Percentiles rank a stretch among this genome's conserved stretches.
Evolutionary conservation across 2,113 vertebrate genomes (phyloP).

Genomic region (Pyxicephalus adspersus): DNA sequence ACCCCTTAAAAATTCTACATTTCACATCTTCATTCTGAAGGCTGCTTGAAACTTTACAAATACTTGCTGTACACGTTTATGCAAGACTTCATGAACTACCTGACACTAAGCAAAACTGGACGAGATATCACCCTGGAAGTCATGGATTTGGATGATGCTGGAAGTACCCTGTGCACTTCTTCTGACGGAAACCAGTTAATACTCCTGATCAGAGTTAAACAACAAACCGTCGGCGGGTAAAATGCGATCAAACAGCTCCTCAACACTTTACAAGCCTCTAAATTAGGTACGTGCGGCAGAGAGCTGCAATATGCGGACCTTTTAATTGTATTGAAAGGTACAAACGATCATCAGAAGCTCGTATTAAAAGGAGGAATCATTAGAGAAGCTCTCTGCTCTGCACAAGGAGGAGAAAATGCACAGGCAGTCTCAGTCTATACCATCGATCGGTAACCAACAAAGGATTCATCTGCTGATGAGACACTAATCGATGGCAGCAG

Average conservation of each 20-base stretch:
- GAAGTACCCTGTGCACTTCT: neutral
- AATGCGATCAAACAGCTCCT: slow-evolving; percentile 38
- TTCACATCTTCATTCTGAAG: too few relatives aligned
- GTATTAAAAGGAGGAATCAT: slow-evolving; percentile 61
- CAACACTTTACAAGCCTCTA: slow-evolving; percentile 49
- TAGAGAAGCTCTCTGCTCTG: slow-evolving; percentile 60
- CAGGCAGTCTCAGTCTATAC: slow-evolving; percentile 70
- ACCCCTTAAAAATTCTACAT: too few relatives aligned
- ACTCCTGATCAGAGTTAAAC: slow-evolving; percentile 10
- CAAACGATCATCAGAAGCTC: slow-evolving; percentile 46
- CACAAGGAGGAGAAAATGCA: slow-evolving; percentile 57
- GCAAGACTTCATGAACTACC: too few relatives aligned
- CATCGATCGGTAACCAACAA: slow-evolving; percentile 80
- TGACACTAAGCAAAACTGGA: too few relatives aligned
- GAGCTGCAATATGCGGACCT: slow-evolving; percentile 35
- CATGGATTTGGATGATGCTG: neutral
- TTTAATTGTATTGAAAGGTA: slow-evolving; percentile 55
- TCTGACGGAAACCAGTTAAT: slow-evolving; percentile 23
- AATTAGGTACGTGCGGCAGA: slow-evolving; percentile 36
- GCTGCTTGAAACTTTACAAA: too few relatives aligned
- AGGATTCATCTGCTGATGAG: slow-evolving; percentile 76
- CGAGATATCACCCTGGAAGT: too few relatives aligned
- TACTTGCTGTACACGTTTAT: too few relatives aligned
- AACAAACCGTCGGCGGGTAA: slow-evolving; percentile 31
- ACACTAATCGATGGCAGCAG: slow-evolving; percentile 80